Percentiles rank a stretch among this genome's conserved stretches.
phyloP scores from a whole-genome alignment of 37 sponge, comb jelly and placozoan species.

The Beroe forskalii region DNA sequence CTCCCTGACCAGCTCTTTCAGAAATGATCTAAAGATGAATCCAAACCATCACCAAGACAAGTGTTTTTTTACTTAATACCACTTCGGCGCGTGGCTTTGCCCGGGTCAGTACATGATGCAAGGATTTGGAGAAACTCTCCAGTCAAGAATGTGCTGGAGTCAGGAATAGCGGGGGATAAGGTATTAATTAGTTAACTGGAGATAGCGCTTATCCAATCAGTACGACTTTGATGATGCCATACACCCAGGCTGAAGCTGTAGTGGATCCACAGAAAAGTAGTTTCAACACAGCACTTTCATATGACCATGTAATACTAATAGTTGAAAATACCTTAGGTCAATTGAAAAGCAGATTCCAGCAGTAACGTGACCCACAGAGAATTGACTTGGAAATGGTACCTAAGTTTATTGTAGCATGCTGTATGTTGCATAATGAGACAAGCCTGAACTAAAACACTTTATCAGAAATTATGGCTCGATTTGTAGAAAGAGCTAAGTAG shows the following conservation, averaged over 20 bases:
- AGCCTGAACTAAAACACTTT: too few relatives aligned
- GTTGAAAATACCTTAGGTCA: not conserved
- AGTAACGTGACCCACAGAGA: not conserved
- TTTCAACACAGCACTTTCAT: not conserved
- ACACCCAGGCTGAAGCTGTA: not conserved
- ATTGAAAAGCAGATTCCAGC: not conserved
- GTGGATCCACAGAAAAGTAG: not conserved
- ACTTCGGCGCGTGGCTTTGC: not conserved
- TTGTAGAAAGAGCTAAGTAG: too few relatives aligned
- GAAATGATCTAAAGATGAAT: too few relatives aligned
- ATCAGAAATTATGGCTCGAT: too few relatives aligned
- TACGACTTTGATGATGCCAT: not conserved
- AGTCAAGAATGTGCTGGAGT: not conserved
- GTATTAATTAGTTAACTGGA: not conserved
- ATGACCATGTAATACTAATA: not conserved
- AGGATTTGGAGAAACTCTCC: not conserved
- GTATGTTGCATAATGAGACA: conserved; percentile 1
- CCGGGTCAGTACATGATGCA: not conserved
- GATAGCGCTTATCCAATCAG: not conserved
- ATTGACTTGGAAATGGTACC: not conserved
- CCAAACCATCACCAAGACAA: too few relatives aligned
- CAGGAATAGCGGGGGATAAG: not conserved
- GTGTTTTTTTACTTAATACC: too few relatives aligned
- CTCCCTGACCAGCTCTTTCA: too few relatives aligned
- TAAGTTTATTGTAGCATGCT: conserved; percentile 4